A percentile compares a stretch with the other conserved stretches of the same genome.
phyloP scores from a whole-genome alignment of 30 jellyfish, hydroid and myxozoan species.

The Sanderia malayensis region DNA sequence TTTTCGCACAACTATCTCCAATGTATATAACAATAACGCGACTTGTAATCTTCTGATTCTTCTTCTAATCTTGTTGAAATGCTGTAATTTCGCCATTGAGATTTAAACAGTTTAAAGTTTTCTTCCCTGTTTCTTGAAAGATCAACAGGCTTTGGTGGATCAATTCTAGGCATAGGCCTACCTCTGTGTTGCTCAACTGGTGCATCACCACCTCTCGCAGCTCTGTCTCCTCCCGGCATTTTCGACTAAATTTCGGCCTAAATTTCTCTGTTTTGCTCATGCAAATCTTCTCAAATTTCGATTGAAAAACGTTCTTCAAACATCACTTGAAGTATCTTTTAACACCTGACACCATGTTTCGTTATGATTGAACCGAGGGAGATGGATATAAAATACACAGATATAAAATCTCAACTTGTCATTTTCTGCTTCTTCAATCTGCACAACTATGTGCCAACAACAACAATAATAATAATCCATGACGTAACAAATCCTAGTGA shows the following conservation, averaged over 20 bases:
- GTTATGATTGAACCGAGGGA: too few relatives aligned
- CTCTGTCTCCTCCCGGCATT: conserved; percentile 36
- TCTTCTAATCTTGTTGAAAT: conserved; percentile 30
- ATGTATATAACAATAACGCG: conserved; percentile 41
- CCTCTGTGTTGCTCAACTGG: conserved; percentile 27
- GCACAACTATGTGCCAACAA: too few relatives aligned
- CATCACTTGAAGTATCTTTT: conserved; percentile 30
- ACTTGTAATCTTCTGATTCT: conserved; percentile 37
- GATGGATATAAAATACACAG: too few relatives aligned
- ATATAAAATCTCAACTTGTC: too few relatives aligned
- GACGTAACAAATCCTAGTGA: too few relatives aligned
- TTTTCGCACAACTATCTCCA: conserved; percentile 44
- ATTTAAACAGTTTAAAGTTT: conserved; percentile 25
- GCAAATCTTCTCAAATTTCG: conserved; percentile 15
- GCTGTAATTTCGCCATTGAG: conserved; percentile 43
- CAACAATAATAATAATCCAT: too few relatives aligned
- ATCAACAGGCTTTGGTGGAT: conserved; percentile 43
- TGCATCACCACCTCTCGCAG: conserved; percentile 22
- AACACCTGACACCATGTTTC: conserved; percentile 26
- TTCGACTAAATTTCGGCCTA: conserved; percentile 5
- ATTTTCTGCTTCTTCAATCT: too few relatives aligned
- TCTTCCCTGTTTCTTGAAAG: conserved; percentile 49
- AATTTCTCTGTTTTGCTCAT: conserved; percentile 25
- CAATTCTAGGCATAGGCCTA: conserved; percentile 44
- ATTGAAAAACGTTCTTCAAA: conserved; percentile 23